Base-by-base conservation (phyloP, 2,113 vertebrate genomes). In the Hemibates koningsi region DNA sequence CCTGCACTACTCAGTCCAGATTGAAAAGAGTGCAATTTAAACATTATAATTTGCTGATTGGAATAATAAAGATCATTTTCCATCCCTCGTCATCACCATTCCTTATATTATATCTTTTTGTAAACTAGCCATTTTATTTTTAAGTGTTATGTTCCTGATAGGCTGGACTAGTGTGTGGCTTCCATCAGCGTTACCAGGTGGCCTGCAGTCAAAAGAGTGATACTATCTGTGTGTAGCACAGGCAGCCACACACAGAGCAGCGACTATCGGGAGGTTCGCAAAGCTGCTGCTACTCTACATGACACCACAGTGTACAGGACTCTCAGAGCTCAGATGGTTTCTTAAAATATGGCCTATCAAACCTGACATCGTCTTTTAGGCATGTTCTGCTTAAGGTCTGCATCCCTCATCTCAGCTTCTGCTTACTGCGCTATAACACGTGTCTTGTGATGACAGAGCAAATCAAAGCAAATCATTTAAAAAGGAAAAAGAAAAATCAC, bases 341-440 rank as follows among this genome's bases (percentile, higher is more conserved):
- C 90, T 91, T 92, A 89, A 90, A 94, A 94, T 92, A 91, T 50
- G 53, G 17, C 84, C 36, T 87, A 83, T 85, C 80, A 88, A 61
- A 83, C 80, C 54, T 93, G 83, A 88, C 85, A 89, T 91, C 83
- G 91, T 88, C 56, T 68, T 59, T 80, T 43, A 56, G 83, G 53
- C 80, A 80, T 80, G 80, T 21, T 80, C 38, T 50, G 53, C 36
- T 83, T 84, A 54, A 21, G 14, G 63, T 84, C 41, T 84, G 34
- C 81, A 76, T 52, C 52, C 86, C 34, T 79, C 63, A 34, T 53
- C 41, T 83, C 81, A 21, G 57, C 76, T 86, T 63, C 50, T 38
- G 27, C 27, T 48, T 56, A 56, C 36, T 13, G 53, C 45, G 38
- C 63, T 41, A 6, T 7, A 54, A 16, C 27, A 3, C 24, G 56